phyloP scores from a whole-genome alignment of 1,140 invertebrate species.

The Agrypnia vestita region DNA sequence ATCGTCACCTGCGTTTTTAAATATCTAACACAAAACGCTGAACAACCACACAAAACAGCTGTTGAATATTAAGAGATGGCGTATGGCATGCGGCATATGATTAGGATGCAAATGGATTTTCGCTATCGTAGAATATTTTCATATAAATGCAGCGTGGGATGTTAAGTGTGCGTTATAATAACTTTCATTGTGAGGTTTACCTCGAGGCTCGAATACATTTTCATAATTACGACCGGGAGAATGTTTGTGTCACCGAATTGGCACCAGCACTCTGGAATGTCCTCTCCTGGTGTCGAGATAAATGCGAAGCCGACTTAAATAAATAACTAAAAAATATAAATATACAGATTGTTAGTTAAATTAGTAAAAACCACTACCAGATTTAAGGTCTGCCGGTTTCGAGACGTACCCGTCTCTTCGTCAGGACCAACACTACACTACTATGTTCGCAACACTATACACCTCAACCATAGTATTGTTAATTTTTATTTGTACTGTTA shows the following conservation, averaged over 20 bases:
- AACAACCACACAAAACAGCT: slow-evolving; percentile 14
- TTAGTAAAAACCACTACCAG: too few species aligned
- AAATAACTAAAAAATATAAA: neutral
- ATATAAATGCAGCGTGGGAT: slow-evolving; percentile 1
- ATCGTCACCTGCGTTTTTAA: slow-evolving; percentile 28
- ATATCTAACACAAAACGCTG: slow-evolving; percentile 4
- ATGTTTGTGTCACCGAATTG: slow-evolving; percentile 9
- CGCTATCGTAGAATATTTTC: slow-evolving; percentile 8
- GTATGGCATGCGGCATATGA: neutral
- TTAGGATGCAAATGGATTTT: slow-evolving; percentile 9
- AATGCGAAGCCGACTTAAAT: neutral
- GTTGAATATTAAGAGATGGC: slow-evolving; percentile 19
- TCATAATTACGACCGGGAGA: slow-evolving; percentile 14
- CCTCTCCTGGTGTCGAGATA: neutral
- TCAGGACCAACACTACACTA: too few species aligned
- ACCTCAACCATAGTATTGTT: too few species aligned
- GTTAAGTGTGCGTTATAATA: neutral
- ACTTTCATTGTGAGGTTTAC: neutral
- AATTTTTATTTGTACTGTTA: too few species aligned
- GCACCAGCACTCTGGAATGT: neutral
- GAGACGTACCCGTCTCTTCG: too few species aligned
- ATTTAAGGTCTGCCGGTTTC: too few species aligned
- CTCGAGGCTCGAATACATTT: slow-evolving; percentile 12
- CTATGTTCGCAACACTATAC: too few species aligned
- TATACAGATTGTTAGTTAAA: too few species aligned